Evolutionary conservation across 2,797 vertebrate genomes (phyloP), one percentile per base, ranked within the genome.

Genomic region (Sebastes dallii): DNA sequence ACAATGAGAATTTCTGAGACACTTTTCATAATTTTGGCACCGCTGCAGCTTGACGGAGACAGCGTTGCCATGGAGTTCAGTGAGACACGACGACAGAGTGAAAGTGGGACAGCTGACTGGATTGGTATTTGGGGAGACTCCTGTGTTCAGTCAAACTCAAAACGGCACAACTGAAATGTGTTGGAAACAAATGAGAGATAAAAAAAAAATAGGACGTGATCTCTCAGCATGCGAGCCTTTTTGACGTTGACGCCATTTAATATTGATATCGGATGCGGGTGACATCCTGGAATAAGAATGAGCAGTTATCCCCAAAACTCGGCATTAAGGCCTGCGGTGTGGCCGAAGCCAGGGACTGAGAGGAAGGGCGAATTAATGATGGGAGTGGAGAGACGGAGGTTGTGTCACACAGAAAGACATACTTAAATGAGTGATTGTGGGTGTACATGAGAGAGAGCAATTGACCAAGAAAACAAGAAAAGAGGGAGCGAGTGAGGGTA

Each of bases 21-120:
- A 36, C 46, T 64, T 77, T 66, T 82, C 25, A 66, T 60, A 22
- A 64, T 83, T 72, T 74, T 80, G 81, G 80, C 78, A 68, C 7
- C 24, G 24, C 24, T 59, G 54, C 50, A 39, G 72, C 62, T 77
- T 25, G 13, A 62, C 39, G 54, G 58, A 54, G 80, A 60, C 73
- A 74, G 52, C 39, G 77, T 78, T 85, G 30, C 73, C 72, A 82
- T 73, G 73, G 80, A 77, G 56, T 73, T 76, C 61, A 66, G 55
- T 73, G 39, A 77, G 72, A 69, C 56, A 75, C 32, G 18, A 24
- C 1, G 36, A 56, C 60, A 62, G 72, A 56, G 30, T 66, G 7
- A 68, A 83, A 80, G 73, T 74, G 79, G 77, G 66, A 62, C 84
- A 84, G 77, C 46, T 75, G 75, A 74, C 56, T 77, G 58, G 75